Evolutionary conservation across 2,888 invertebrate genomes (phyloP), one percentile per base, ranked within the genome.

Genomic region (Athripsodes cinereus): DNA sequence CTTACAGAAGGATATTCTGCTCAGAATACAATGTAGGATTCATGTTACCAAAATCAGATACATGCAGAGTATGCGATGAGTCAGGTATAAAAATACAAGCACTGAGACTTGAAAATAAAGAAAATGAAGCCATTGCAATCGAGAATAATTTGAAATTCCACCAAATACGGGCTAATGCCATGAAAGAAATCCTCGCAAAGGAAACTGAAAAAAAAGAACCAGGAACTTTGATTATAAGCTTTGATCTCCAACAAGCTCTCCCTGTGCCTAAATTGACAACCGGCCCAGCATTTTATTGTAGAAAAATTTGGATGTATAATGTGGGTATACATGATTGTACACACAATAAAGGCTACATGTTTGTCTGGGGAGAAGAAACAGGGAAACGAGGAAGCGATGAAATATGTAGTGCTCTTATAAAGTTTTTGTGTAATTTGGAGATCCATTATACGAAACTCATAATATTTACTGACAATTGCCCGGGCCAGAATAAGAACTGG

Each of bases 251-350:
- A 11, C 31, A 31, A 31, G 11, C 31, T 31, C 11, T 31, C 6
- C 31, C 31, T 31, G 11, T 11, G 6, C 31, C 2, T 35, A 16
- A 16, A 8, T n/a, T 46, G 19, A 16, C 19, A 6, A 46, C n/a
- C n/a, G 46, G 19, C 5, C n/a, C 54, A 44, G 53, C 18, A 54
- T 57, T 46, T 19, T 46, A 18, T n/a, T 6, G 16, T 10, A 6
- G 19, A 46, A 46, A 46, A n/a, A 6, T 16, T 6, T 46, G 19
- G 19, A 11, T 6, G 6, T 16, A 46, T 8, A n/a, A 46, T 46
- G 6, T 31, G 31, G 11, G 31, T 11, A 11, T 31, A 8, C 31
- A 31, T 31, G 6, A 6, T 6, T 31, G 31, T 31, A 11, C 8
- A 8, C 8, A 31, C 11, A 31, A 31, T 31, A 6, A 31, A 31